Base-by-base conservation (phyloP, 2,888 invertebrate genomes). In the Hoplodrina ambigua region DNA sequence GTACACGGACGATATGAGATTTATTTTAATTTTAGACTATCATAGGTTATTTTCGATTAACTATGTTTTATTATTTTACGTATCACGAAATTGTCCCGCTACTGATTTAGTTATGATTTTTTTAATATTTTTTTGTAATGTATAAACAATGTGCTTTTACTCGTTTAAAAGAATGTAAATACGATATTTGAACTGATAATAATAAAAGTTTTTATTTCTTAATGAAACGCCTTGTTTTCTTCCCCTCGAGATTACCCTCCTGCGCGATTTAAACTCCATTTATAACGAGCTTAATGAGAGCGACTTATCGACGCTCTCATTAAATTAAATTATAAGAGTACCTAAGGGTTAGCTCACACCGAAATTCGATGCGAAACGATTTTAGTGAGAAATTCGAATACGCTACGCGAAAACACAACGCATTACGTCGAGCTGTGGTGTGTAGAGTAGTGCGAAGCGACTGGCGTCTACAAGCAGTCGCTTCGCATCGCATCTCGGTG, bases 171-270 rank as follows among this genome's bases (percentile, higher is more conserved):
- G 89, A 94, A 91, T 96, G 96, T 96, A 96, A 95, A 96, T 96
- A 96, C 90, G 95, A 96, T 95, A 96, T 96, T 96, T 96, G 96
- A 96, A 96, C 96, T 96, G 96, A 96, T 96, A 96, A 96, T 96
- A 96, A 96, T 95, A 95, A 95, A 94, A 94, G 93, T 93, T 93
- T 93, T 94, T 95, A 95, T 96, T 96, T 95, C 95, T 90, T 95
- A 94, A 94, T 93, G 93, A 94, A 76, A 84, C 66, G 61, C 69
- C 84, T 88, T 85, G 88, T 92, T 92, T 84, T 76, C 13, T 65
- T 81, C 25, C 15, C 19, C 19, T 25, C 30, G 8, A 53, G 46
- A 63, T 62, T 70, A 2, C 37, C 46, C 20, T 46, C 50, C 46
- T 49, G 10, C 13, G 52, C 8, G n/a, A 57, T 67, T 61, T 55